A percentile compares a stretch with the other conserved stretches of the same genome.
phyloP scores from a whole-genome alignment of 1,140 invertebrate genomes.

The Drosophila funebris region DNA sequence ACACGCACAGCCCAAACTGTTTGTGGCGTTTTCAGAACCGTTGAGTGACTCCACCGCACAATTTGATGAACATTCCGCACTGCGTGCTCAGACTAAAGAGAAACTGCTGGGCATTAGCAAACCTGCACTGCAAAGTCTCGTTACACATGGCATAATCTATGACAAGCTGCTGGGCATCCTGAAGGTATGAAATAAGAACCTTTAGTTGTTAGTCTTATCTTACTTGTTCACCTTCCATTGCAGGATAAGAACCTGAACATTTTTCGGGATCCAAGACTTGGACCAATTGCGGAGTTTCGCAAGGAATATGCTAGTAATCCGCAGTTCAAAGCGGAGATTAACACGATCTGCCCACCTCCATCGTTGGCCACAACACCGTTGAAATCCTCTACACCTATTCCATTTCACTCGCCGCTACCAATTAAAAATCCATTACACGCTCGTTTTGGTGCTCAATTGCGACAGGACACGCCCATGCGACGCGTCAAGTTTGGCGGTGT shows the following conservation, averaged over 20 bases:
- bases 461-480: slow-evolving; percentile 78
- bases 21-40: slow-evolving; percentile 70
- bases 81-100: slow-evolving; percentile 52
- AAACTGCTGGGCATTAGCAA: slow-evolving; percentile 69
- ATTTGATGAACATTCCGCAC: slow-evolving; percentile 37
- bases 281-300: slow-evolving; percentile 85
- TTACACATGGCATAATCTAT: slow-evolving; percentile 86
- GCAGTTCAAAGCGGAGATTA: slow-evolving; percentile 85
- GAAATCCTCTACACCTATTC: slow-evolving; percentile 45
- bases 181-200: slow-evolving; percentile 43
- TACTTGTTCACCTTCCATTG: neutral
- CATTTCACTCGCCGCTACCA: slow-evolving; percentile 75
- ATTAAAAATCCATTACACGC: slow-evolving; percentile 64
- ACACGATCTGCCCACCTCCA: slow-evolving; percentile 39
- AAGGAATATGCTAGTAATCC: slow-evolving; percentile 85
- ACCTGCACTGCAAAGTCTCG: slow-evolving; percentile 83
- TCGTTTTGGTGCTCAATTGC: slow-evolving; percentile 67
- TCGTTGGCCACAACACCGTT: slow-evolving; percentile 39
- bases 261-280: slow-evolving; percentile 85
- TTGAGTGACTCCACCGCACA: slow-evolving; percentile 53
- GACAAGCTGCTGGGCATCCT: slow-evolving; percentile 85
- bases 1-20: slow-evolving; percentile 51
- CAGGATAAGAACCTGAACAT: slow-evolving; percentile 85
- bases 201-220: neutral
- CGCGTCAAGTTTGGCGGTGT: slow-evolving; percentile 78